These are phyloP conservation scores for Lasioglossum baleicum DNA, from an alignment of 1,140 invertebrate genomes.

Conservation along the genomic window DNA sequence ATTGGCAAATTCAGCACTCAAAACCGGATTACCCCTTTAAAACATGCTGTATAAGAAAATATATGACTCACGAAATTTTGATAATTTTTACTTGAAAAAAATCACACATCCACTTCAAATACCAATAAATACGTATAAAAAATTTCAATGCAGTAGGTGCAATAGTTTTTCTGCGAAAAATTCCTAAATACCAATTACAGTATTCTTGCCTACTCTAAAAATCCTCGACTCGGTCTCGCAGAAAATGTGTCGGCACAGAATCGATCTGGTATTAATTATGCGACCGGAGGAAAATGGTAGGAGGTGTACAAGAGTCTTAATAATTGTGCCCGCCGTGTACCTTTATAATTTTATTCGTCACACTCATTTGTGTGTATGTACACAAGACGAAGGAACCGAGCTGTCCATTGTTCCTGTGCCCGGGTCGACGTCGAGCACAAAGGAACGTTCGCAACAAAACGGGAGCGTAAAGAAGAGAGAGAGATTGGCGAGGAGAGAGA, in stretches of 20 bases:
- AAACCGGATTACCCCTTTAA: too few relatives aligned
- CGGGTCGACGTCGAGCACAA: not conserved
- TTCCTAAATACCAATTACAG: too few relatives aligned
- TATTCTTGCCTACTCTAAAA: too few relatives aligned
- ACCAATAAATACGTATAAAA: too few relatives aligned
- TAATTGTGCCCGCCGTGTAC: not conserved
- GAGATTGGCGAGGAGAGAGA: not conserved
- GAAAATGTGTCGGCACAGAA: not conserved
- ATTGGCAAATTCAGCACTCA: too few relatives aligned
- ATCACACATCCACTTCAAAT: too few relatives aligned
- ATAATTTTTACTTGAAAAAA: too few relatives aligned
- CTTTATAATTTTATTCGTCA: constrained; percentile 21
- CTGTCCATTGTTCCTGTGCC: not conserved
- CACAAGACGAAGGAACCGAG: constrained; percentile 5
- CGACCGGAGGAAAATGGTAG: not conserved
- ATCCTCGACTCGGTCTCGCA: not conserved
- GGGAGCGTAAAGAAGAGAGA: not conserved
- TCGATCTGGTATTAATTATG: not conserved
- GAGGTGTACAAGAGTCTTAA: too few relatives aligned
- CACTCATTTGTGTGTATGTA: not conserved
- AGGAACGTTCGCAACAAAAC: not conserved
- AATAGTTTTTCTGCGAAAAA: too few relatives aligned
- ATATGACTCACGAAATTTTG: too few relatives aligned
- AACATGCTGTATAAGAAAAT: too few relatives aligned
- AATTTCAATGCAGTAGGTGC: too few relatives aligned